These are phyloP conservation scores for Rhyacichthys aspro DNA, from an alignment of 2,797 vertebrate species.

Conservation along the genomic window DNA sequence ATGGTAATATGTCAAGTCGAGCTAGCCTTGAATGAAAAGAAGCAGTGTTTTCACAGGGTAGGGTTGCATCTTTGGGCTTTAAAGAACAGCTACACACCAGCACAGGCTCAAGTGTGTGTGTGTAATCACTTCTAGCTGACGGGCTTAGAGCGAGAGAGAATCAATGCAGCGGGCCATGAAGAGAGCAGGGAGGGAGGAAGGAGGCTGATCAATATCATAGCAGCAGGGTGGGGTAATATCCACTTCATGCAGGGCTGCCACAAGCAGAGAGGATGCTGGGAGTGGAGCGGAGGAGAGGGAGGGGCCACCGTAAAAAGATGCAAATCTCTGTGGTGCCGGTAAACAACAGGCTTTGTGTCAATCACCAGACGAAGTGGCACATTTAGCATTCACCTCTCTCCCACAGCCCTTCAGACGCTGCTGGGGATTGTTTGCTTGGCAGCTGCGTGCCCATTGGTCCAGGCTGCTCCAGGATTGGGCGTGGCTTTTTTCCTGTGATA, in stretches of 20 bases:
- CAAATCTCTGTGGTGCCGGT: constrained; percentile 68
- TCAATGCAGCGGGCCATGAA: constrained; percentile 77
- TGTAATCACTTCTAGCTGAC: constrained; percentile 78
- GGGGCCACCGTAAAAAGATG: constrained; percentile 68
- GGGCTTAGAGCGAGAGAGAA: constrained; percentile 70
- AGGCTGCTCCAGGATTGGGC: constrained; percentile 17
- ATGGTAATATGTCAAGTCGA: constrained; percentile 56
- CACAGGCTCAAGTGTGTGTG: constrained; percentile 55
- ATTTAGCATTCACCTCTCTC: constrained; percentile 67
- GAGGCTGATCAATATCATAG: constrained; percentile 80
- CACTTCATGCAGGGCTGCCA: constrained; percentile 68
- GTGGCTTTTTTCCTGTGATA: constrained; percentile 43
- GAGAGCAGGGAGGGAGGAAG: constrained; percentile 60
- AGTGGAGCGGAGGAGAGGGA: constrained; percentile 48
- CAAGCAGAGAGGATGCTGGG: constrained; percentile 56
- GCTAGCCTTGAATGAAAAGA: constrained; percentile 54
- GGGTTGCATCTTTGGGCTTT: constrained; percentile 56
- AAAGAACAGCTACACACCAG: constrained; percentile 57
- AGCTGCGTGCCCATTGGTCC: constrained; percentile 67
- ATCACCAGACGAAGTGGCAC: constrained; percentile 71
- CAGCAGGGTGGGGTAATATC: constrained; percentile 80
- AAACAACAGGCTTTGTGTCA: constrained; percentile 78
- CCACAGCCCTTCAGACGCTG: constrained; percentile 48
- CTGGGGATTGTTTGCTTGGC: constrained; percentile 61
- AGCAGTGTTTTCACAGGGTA: constrained; percentile 58